Percentiles rank a stretch among this genome's conserved stretches.
These are phyloP conservation scores for Drepanosiphum platanoidis DNA, from an alignment of 2,888 invertebrate species.

Conservation along the genomic window DNA sequence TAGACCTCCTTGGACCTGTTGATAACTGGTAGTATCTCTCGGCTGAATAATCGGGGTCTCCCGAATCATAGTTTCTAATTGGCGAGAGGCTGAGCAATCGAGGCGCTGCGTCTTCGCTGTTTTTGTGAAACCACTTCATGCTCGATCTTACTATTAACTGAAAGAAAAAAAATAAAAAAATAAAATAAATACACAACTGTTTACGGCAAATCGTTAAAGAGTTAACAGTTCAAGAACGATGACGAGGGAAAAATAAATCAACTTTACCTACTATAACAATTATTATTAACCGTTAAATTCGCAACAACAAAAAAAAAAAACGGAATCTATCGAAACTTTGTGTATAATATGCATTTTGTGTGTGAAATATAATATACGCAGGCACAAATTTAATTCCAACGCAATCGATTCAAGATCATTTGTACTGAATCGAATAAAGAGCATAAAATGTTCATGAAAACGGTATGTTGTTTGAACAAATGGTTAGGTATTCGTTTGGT, in stretches of 20 bases:
- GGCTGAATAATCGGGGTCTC: constrained; percentile 62
- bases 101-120: constrained; percentile 72
- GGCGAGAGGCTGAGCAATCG: constrained; percentile 77
- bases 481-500: constrained; percentile 18
- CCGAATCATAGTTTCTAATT: constrained; percentile 67
- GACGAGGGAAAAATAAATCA: neutral
- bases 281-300: neutral
- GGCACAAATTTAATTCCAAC: neutral
- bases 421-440: neutral
- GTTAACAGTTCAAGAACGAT: neutral
- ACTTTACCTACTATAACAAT: neutral
- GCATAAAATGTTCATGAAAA: constrained; percentile 27
- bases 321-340: too few species aligned
- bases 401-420: neutral
- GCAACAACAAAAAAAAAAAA: too few species aligned
- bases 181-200: too few species aligned
- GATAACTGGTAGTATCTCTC: constrained; percentile 64
- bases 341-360: too few species aligned
- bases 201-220: neutral
- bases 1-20: constrained; percentile 66
- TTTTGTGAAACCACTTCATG: constrained; percentile 79
- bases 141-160: constrained; percentile 30
- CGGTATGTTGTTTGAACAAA: constrained; percentile 40
- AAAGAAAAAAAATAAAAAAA: constrained; percentile 26
- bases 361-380: too few species aligned